phyloP scores from a whole-genome alignment of 2,113 vertebrate species.

The Pomatorhinus ruficollis region DNA sequence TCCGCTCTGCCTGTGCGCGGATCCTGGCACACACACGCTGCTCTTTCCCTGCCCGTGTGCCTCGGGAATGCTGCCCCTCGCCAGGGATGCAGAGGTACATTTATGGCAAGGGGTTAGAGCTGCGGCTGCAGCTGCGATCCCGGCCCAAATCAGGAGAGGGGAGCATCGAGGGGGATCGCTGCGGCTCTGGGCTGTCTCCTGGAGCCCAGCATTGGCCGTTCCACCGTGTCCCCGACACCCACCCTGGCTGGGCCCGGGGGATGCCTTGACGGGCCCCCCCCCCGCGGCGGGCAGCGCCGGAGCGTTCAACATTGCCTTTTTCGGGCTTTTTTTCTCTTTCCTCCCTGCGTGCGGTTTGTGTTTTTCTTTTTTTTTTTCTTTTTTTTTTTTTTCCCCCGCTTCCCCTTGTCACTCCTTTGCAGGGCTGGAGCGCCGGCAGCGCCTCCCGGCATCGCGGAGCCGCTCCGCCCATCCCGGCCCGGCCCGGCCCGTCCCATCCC shows the following conservation, averaged over 20 bases:
- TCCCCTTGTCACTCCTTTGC: too few species aligned
- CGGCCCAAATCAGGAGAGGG: not conserved
- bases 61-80: not conserved
- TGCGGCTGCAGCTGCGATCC: not conserved
- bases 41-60: rapidly evolving
- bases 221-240: not conserved
- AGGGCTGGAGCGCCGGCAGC: not conserved
- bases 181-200: not conserved
- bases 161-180: not conserved
- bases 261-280: not conserved
- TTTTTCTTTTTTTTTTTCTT: too few species aligned
- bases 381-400: too few species aligned
- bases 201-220: not conserved
- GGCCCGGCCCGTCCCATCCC: not conserved
- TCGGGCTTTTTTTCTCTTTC: not conserved
- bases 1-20: not conserved
- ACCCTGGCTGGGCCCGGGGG: not conserved
- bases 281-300: not conserved
- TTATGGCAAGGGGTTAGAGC: not conserved
- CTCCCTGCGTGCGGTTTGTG: not conserved
- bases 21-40: rapidly evolving
- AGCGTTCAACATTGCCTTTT: slow-evolving; percentile 49
- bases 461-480: not conserved
- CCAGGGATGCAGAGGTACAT: not conserved
- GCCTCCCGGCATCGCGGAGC: not conserved